Percentiles rank a stretch among this genome's conserved stretches.
phyloP scores from a whole-genome alignment of 2,113 vertebrate species.

The Sphyrna mokarran region DNA sequence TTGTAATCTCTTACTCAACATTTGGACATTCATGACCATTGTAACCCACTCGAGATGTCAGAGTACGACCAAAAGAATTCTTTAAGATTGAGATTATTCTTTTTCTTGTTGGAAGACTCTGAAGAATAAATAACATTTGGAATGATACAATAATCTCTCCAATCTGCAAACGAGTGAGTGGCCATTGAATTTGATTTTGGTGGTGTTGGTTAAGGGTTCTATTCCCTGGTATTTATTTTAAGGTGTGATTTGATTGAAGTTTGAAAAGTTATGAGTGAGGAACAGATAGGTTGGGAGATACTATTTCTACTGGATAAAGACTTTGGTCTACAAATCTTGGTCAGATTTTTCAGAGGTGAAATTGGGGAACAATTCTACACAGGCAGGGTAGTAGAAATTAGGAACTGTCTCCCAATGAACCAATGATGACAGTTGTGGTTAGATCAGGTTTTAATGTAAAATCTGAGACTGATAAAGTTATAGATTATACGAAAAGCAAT shows the following conservation, averaged over 20 bases:
- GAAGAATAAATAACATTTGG: background rate
- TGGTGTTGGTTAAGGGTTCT: background rate
- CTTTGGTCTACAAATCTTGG: background rate
- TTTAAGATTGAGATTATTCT: background rate
- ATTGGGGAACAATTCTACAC: background rate
- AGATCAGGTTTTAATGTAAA: background rate
- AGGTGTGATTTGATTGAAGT: background rate
- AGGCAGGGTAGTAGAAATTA: background rate
- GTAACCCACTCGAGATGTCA: background rate
- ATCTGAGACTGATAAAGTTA: background rate
- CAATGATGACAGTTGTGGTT: background rate
- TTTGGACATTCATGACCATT: background rate
- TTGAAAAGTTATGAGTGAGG: background rate
- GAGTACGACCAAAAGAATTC: background rate
- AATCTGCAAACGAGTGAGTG: background rate
- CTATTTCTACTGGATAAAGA: background rate
- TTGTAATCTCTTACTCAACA: background rate
- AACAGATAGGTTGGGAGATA: background rate
- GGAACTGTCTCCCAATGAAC: background rate
- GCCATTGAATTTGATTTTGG: background rate
- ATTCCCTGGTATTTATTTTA: background rate
- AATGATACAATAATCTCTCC: background rate
- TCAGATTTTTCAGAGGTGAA: background rate
- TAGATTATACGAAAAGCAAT: background rate
- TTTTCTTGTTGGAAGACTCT: background rate